Conservation (phyloP, 2,797 vertebrate species). For the Poecilia picta region DNA sequence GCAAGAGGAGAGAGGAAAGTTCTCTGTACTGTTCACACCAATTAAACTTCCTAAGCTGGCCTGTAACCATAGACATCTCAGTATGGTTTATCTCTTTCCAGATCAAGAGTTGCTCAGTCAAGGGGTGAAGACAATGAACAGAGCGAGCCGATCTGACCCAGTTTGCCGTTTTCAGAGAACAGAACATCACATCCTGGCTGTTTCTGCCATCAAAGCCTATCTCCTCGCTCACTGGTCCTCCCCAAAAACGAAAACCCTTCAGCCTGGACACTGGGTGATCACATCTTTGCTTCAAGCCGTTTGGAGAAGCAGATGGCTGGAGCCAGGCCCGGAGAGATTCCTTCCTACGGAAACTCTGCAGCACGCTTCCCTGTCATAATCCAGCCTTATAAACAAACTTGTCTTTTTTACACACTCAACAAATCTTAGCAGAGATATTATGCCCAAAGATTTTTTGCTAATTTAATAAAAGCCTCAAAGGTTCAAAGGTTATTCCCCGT, state of each 20-base stretch:
- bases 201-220: slow-evolving; percentile 44
- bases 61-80: slow-evolving; percentile 32
- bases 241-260: slow-evolving; percentile 11
- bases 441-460: slow-evolving; percentile 18
- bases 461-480: slow-evolving; percentile 18
- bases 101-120: slow-evolving; percentile 30
- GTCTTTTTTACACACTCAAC: neutral
- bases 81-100: slow-evolving; percentile 36
- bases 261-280: slow-evolving; percentile 3
- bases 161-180: slow-evolving; percentile 44
- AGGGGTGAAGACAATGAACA: slow-evolving; percentile 22
- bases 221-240: slow-evolving; percentile 26
- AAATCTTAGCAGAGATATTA: slow-evolving; percentile 16
- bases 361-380: slow-evolving; percentile 15
- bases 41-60: slow-evolving; percentile 45
- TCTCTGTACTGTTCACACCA: slow-evolving; percentile 28
- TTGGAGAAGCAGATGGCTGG: slow-evolving; percentile 22
- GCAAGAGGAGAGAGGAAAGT: neutral
- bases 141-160: slow-evolving; percentile 56
- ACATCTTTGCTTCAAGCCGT: slow-evolving; percentile 7
- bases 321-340: slow-evolving; percentile 10
- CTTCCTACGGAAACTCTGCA: neutral
- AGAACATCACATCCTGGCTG: slow-evolving; percentile 58
- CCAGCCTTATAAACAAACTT: slow-evolving; percentile 24
- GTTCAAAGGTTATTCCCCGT: slow-evolving; percentile 25